Base-by-base conservation (phyloP, 2,888 invertebrate species). In the Fragum fragum region DNA sequence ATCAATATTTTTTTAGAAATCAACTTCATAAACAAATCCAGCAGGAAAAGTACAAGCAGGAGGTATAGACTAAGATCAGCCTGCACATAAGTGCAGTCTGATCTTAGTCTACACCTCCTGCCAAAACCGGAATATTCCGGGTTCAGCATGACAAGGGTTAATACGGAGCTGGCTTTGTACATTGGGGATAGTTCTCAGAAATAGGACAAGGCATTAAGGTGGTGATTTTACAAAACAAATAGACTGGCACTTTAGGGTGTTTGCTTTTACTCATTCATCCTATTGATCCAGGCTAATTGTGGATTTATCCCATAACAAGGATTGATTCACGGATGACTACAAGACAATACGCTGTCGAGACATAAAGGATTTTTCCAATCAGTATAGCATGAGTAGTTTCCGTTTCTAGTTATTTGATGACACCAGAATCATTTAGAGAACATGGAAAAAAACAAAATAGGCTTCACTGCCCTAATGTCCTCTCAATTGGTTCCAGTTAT, bases 151-250 rank as follows among this genome's bases (percentile, higher is more conserved):
- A n/a, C n/a, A n/a, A n/a, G n/a, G n/a, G n/a, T n/a, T n/a, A n/a
- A n/a, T n/a, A n/a, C n/a, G n/a, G n/a, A n/a, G n/a, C n/a, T n/a
- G n/a, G n/a, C n/a, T n/a, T n/a, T n/a, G n/a, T n/a, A n/a, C 32
- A 36, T 36, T 36, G 5, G 47, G 5, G 47, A 47, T 14, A 47
- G 14, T 47, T 47, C 47, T n/a, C 3, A 47, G 47, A 47, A 47
- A 47, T 47, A 47, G 14, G 47, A 47, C 47, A 5, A 47, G 47
- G 47, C 47, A 47, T 47, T 47, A 47, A 47, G 47, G 47, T 57
- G 57, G 57, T 57, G 28, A 29, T 66, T 66, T 66, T 23, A 66
- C 66, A 39, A 66, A 36, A 36, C 29, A 66, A 42, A 66, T 42
- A 66, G n/a, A n/a, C 26, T n/a, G 39, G 39, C 66, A 42, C 66